Conservation (phyloP, 2,797 vertebrate species). For the Knipowitschia caucasica region DNA sequence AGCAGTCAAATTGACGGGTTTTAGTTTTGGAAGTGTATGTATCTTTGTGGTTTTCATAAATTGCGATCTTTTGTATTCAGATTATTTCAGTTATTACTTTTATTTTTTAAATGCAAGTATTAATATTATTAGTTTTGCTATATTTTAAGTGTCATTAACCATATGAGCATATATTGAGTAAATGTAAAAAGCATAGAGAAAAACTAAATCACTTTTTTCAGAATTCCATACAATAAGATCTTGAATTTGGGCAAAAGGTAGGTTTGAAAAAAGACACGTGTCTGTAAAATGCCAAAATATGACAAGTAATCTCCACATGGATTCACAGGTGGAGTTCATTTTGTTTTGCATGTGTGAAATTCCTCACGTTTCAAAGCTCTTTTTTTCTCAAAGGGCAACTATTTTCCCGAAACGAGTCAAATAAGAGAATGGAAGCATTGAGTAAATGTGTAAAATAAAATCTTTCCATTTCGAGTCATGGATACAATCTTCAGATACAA, state of each 20-base stretch:
- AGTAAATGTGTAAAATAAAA: constrained; percentile 66
- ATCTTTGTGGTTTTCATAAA: too few species aligned
- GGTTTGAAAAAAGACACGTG: neutral
- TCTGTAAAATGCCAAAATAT: neutral
- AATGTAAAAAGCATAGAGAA: too few species aligned
- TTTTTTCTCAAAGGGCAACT: neutral
- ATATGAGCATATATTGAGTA: too few species aligned
- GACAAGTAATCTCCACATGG: neutral
- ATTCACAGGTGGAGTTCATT: neutral
- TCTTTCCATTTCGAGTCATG: constrained; percentile 67
- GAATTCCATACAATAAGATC: neutral
- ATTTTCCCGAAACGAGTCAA: neutral
- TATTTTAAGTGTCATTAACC: too few species aligned
- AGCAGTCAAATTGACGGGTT: too few species aligned
- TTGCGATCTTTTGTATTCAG: too few species aligned
- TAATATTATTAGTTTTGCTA: too few species aligned
- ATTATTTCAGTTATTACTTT: too few species aligned
- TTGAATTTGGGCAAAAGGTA: neutral
- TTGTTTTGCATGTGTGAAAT: constrained; percentile 20
- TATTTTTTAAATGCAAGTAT: too few species aligned
- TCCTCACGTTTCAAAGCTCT: constrained; percentile 29
- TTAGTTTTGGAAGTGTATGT: too few species aligned
- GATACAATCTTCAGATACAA: constrained; percentile 67
- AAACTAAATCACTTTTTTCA: neutral
- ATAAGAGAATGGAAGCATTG: constrained; percentile 26